phyloP scores from a whole-genome alignment of 2,797 vertebrate genomes.

The Sebastes reedi region DNA sequence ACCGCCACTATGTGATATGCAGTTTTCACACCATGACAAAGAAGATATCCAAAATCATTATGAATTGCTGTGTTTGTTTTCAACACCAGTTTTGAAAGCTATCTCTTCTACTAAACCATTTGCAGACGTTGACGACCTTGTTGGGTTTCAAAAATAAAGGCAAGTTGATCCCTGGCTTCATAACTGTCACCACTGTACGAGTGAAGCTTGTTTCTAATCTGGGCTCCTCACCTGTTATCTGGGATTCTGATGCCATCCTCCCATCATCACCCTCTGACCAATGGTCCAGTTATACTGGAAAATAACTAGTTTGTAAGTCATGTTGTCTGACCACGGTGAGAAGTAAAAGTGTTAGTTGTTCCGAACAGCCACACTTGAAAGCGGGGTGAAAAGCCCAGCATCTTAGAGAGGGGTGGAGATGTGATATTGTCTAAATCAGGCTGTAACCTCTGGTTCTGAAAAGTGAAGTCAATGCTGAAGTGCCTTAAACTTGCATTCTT shows the following conservation, averaged over 20 bases:
- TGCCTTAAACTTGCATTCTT: rapidly evolving
- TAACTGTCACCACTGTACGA: not conserved
- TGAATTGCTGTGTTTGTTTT: not conserved
- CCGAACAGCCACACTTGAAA: not conserved
- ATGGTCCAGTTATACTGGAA: not conserved
- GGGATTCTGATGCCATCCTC: not conserved
- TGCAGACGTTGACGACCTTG: not conserved
- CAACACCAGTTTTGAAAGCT: not conserved
- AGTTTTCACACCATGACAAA: slow-evolving; percentile 26
- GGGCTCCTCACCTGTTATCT: not conserved
- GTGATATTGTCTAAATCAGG: not conserved
- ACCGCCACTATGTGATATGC: slow-evolving; percentile 1
- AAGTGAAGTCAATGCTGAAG: too few relatives aligned
- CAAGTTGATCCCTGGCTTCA: not conserved
- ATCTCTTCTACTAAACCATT: not conserved
- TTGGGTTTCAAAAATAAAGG: not conserved
- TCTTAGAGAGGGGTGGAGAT: not conserved
- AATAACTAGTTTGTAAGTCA: not conserved
- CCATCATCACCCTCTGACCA: not conserved
- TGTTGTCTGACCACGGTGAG: not conserved
- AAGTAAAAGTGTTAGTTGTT: not conserved
- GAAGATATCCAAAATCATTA: not conserved
- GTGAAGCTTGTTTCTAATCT: not conserved
- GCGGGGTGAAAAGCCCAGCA: not conserved
- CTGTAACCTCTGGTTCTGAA: too few relatives aligned